Evolutionary conservation across 2,797 vertebrate species (phyloP).

Genomic region (Artibeus lituratus): DNA sequence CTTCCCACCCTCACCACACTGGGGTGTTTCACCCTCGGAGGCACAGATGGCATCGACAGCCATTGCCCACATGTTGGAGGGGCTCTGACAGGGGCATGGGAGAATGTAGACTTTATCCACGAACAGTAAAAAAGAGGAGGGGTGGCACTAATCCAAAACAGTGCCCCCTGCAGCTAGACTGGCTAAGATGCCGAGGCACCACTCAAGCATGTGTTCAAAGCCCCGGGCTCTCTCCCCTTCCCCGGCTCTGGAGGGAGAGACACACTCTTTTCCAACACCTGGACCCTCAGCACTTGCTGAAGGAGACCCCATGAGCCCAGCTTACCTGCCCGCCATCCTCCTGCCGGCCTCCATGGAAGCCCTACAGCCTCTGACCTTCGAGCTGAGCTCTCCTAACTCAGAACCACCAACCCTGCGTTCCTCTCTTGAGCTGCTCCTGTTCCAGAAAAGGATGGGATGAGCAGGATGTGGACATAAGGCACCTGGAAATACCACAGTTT

Average conservation of each 20-base stretch:
- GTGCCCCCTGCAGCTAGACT: neutral
- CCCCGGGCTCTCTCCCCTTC: neutral
- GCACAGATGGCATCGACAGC: neutral
- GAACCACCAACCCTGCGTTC: neutral
- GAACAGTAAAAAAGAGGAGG: neutral
- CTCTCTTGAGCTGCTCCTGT: neutral
- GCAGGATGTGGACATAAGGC: neutral
- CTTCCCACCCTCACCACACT: neutral
- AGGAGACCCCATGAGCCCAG: neutral
- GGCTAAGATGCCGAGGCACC: accelerated
- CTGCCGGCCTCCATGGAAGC: neutral
- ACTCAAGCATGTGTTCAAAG: neutral
- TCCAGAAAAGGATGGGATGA: neutral
- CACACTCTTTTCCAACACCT: neutral
- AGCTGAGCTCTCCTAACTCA: neutral
- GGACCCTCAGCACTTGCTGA: neutral
- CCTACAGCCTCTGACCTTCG: neutral
- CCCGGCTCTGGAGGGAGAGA: neutral
- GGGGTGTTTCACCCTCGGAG: neutral
- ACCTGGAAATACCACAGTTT: neutral
- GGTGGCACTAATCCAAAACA: neutral
- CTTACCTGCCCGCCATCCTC: neutral
- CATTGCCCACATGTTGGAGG: neutral
- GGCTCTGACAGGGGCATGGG: neutral
- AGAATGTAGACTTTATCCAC: neutral